A percentile compares a stretch with the other conserved stretches of the same genome.
phyloP scores from a whole-genome alignment of 2,797 vertebrate species.

The Eidolon dupreanum region DNA sequence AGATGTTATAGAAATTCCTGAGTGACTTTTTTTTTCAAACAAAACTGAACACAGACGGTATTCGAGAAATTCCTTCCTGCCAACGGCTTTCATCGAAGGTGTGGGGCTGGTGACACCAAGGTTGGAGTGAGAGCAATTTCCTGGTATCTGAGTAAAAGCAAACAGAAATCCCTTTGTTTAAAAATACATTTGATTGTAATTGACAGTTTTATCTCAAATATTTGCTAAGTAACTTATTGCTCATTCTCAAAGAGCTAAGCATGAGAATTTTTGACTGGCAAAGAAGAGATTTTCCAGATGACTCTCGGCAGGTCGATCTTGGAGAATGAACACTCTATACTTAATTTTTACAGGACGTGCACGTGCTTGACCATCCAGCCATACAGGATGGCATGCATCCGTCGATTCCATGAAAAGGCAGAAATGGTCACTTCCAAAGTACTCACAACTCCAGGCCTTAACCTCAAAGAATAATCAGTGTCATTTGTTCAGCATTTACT shows the following conservation, averaged over 20 bases:
- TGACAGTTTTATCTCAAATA: not conserved
- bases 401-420: not conserved
- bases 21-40: conserved; percentile 46
- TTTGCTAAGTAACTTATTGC: not conserved
- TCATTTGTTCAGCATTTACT: not conserved
- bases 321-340: not conserved
- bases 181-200: not conserved
- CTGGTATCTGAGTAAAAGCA: not conserved
- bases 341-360: not conserved
- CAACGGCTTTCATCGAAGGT: not conserved
- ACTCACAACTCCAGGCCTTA: rapidly evolving
- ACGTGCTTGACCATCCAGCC: rapidly evolving
- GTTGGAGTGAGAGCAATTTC: not conserved
- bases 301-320: not conserved
- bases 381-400: not conserved
- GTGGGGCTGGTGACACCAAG: not conserved
- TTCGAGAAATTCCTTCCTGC: not conserved
- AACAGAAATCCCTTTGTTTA: not conserved
- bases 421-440: not conserved
- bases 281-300: not conserved
- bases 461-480: not conserved
- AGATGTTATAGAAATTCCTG: conserved; percentile 77
- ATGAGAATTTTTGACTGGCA: not conserved
- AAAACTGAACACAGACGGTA: not conserved
- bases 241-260: not conserved